A percentile compares a stretch with the other conserved stretches of the same genome.
These are phyloP conservation scores for Pristis pectinata DNA, from an alignment of 2,797 vertebrate species.

Conservation along the genomic window DNA sequence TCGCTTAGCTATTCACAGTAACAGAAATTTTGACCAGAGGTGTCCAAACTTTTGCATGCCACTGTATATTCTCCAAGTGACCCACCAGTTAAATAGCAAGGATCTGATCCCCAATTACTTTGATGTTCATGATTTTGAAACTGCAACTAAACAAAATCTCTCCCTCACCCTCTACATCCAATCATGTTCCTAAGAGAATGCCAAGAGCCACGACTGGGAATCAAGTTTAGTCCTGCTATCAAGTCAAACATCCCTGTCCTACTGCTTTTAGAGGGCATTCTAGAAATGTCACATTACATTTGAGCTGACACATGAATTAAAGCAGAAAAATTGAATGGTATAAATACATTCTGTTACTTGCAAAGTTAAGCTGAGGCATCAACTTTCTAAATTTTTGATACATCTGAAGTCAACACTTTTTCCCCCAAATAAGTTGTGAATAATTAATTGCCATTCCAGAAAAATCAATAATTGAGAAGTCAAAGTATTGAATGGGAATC, in stretches of 20 bases:
- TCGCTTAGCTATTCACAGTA: no score
- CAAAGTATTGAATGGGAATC: not conserved
- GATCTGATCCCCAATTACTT: not conserved
- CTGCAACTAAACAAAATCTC: not conserved
- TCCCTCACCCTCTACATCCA: not conserved
- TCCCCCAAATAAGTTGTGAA: not conserved
- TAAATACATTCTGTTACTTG: not conserved
- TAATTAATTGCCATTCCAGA: not conserved
- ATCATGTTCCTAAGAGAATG: not conserved
- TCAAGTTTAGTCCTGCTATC: not conserved
- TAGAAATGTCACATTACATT: not conserved
- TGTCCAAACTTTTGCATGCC: no score
- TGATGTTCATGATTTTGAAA: not conserved
- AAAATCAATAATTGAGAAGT: not conserved
- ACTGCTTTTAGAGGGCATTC: conserved; percentile 6
- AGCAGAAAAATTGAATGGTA: not conserved
- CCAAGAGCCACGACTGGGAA: not conserved
- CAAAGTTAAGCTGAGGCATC: not conserved
- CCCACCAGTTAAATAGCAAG: not conserved
- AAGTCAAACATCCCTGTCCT: not conserved
- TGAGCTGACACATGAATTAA: not conserved
- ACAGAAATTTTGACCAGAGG: no score
- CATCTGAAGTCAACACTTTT: not conserved
- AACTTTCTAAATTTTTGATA: not conserved
- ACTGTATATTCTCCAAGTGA: not conserved